Percentiles rank a stretch among this genome's conserved stretches.
phyloP scores from a whole-genome alignment of 2,888 invertebrate species.

The Peribatodes rhomboidaria region DNA sequence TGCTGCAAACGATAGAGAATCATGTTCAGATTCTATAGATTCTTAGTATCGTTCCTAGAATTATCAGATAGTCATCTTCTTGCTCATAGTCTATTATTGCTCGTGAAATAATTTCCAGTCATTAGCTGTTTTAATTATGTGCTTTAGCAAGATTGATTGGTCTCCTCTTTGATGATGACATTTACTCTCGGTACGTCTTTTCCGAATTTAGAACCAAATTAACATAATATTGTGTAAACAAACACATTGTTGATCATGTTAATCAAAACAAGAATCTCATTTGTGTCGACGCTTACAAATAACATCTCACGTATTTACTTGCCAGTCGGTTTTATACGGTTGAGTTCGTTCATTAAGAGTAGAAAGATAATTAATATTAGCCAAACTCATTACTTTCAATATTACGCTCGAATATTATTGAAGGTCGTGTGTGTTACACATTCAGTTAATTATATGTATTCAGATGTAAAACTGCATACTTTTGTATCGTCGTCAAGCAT shows the following conservation, averaged over 20 bases:
- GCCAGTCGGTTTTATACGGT: background rate
- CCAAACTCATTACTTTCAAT: too few relatives aligned
- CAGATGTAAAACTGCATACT: slow-evolving; percentile 17
- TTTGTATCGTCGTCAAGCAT: slow-evolving; percentile 16
- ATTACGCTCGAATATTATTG: background rate
- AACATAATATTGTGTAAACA: slow-evolving; percentile 10
- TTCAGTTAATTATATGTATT: slow-evolving; percentile 7
- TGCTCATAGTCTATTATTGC: slow-evolving; percentile 24
- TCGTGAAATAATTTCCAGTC: slow-evolving; percentile 18
- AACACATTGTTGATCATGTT: slow-evolving; percentile 9
- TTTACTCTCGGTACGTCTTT: slow-evolving; percentile 5
- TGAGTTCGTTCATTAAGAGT: background rate
- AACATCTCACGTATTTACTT: background rate
- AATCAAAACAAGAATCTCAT: slow-evolving; percentile 19
- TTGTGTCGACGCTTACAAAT: background rate
- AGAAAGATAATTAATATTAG: too few relatives aligned
- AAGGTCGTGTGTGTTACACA: background rate
- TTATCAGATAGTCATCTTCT: slow-evolving; percentile 12
- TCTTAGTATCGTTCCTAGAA: slow-evolving; percentile 1
- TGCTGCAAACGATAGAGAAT: too few relatives aligned
- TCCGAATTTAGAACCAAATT: slow-evolving; percentile 9
- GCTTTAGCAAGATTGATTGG: slow-evolving; percentile 19
- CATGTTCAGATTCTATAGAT: too few relatives aligned
- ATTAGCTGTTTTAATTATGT: slow-evolving; percentile 16
- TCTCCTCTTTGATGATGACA: slow-evolving; percentile 4